Percentiles rank a stretch among this genome's conserved stretches.
Evolutionary conservation across 2,888 invertebrate genomes (phyloP).

Genomic region (Brenthis ino): DNA sequence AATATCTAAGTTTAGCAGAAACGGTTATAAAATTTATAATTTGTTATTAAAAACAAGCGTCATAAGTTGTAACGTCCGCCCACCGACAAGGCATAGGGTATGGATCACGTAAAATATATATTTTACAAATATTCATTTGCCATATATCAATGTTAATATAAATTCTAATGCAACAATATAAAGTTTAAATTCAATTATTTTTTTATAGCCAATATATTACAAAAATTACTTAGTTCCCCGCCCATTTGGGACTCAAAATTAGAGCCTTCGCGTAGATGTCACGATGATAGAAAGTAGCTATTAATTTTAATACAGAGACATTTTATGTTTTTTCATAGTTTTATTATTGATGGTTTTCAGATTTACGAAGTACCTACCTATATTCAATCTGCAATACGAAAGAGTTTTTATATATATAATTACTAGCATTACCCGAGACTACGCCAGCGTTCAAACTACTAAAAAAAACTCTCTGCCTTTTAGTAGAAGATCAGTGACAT

Average conservation of each 20-base stretch:
- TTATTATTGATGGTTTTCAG: no score
- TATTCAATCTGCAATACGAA: no score
- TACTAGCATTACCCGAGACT: no score
- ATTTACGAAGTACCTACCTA: no score
- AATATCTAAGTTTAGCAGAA: constrained; percentile 15
- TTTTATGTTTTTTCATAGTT: constrained; percentile 34
- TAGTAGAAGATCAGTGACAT: no score
- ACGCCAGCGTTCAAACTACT: no score
- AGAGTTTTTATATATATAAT: no score
- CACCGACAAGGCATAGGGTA: constrained; percentile 55
- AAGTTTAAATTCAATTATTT: constrained; percentile 34
- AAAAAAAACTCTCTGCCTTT: no score
- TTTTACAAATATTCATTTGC: constrained; percentile 42
- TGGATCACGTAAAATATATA: constrained; percentile 55
- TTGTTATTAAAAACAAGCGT: constrained; percentile 52
- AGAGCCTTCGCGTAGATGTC: constrained; percentile 65
- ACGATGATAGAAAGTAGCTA: constrained; percentile 57
- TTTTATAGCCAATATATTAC: constrained; percentile 29
- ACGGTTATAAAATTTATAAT: constrained; percentile 40
- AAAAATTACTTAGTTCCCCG: constrained; percentile 52
- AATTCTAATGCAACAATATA: constrained; percentile 18
- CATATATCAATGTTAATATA: background rate
- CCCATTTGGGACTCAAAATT: constrained; percentile 60
- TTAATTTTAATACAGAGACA: constrained; percentile 53
- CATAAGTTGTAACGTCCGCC: constrained; percentile 53